Conservation (phyloP, 2,888 invertebrate genomes). For the Apoderus coryli region DNA sequence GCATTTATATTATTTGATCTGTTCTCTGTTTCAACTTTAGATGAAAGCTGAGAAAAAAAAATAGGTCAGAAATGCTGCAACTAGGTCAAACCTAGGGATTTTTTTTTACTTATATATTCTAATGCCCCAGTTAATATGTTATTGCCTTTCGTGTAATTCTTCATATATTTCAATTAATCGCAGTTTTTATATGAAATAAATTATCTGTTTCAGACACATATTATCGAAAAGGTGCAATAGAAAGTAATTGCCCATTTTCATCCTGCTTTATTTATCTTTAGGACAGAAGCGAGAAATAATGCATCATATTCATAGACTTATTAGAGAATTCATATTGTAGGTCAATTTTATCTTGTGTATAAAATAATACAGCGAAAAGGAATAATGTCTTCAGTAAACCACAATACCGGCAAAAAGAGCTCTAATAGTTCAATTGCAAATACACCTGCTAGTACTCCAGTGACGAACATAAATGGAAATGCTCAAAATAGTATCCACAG, state of each 20-base stretch:
- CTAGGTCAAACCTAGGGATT: slow-evolving; percentile 26
- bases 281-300: too few relatives aligned
- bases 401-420: slow-evolving; percentile 27
- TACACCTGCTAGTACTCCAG: slow-evolving; percentile 31
- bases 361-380: background rate
- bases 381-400: slow-evolving; percentile 18
- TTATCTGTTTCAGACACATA: too few relatives aligned
- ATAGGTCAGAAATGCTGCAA: slow-evolving; percentile 17
- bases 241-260: too few relatives aligned
- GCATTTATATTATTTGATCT: slow-evolving; percentile 12
- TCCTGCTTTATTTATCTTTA: too few relatives aligned
- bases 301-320: too few relatives aligned
- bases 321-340: too few relatives aligned
- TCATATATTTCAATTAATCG: too few relatives aligned
- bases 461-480: slow-evolving; percentile 26
- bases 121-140: background rate
- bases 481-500: slow-evolving; percentile 24
- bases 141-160: background rate
- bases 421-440: slow-evolving; percentile 28
- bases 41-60: slow-evolving; percentile 9
- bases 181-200: too few relatives aligned
- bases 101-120: slow-evolving; percentile 20
- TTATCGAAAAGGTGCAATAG: too few relatives aligned
- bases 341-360: background rate
- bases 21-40: slow-evolving; percentile 7